A percentile compares a stretch with the other conserved stretches of the same genome.
These are phyloP conservation scores for Pteronotus mesoamericanus DNA, from an alignment of 2,797 vertebrate species.

Conservation along the genomic window DNA sequence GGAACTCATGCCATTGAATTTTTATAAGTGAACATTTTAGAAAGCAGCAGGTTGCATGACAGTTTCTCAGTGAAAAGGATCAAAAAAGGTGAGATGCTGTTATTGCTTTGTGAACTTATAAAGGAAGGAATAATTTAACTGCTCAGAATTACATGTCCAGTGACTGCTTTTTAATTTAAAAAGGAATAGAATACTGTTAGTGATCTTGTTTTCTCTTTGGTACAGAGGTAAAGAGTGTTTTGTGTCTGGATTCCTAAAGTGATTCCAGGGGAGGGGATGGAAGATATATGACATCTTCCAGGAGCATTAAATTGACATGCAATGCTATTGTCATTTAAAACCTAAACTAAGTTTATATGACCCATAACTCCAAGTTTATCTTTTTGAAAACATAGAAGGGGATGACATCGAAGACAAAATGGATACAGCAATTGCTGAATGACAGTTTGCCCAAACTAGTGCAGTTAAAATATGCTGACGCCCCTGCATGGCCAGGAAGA, in stretches of 20 bases:
- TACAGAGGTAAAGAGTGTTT: constrained; percentile 11
- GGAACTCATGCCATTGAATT: constrained; percentile 29
- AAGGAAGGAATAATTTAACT: constrained; percentile 49
- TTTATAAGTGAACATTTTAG: not conserved
- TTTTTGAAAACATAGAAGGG: constrained; percentile 41
- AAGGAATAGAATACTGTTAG: not conserved
- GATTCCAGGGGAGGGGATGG: constrained; percentile 32
- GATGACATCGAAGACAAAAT: constrained; percentile 32
- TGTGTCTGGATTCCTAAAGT: constrained; percentile 47
- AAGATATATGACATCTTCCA: constrained; percentile 37
- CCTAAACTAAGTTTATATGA: not conserved
- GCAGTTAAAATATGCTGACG: constrained; percentile 48
- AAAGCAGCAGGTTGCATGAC: constrained; percentile 81
- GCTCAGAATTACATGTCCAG: not conserved
- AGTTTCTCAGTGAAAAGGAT: constrained; percentile 77
- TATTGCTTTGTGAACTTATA: constrained; percentile 57
- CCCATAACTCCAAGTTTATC: constrained; percentile 19
- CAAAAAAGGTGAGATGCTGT: constrained; percentile 23
- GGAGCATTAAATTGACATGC: not conserved
- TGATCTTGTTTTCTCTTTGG: constrained; percentile 16
- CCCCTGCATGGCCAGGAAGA: constrained; percentile 58
- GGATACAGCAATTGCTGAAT: constrained; percentile 57
- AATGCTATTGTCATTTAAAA: constrained; percentile 40
- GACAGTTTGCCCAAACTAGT: constrained; percentile 38
- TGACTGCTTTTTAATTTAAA: not conserved